phyloP scores from a whole-genome alignment of 2,797 vertebrate genomes.

The Phrynocephalus guinanensis region DNA sequence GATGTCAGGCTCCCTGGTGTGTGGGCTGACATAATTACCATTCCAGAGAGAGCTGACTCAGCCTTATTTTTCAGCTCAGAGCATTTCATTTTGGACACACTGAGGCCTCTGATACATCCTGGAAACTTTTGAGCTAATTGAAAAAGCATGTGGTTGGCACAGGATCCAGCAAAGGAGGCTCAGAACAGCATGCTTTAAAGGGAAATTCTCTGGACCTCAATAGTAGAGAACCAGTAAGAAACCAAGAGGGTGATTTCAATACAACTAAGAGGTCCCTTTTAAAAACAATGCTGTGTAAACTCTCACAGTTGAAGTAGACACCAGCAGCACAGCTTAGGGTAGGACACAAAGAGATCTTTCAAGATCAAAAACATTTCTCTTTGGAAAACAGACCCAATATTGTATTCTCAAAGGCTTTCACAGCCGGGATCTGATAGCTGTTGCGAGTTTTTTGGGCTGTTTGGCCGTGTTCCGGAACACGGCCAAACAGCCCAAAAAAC shows the following conservation, averaged over 20 bases:
- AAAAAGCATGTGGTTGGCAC: slow-evolving; percentile 31
- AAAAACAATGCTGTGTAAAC: neutral
- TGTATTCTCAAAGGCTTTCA: too few relatives aligned
- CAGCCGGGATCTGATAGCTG: too few relatives aligned
- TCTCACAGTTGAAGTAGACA: neutral
- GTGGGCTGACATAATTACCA: slow-evolving; percentile 14
- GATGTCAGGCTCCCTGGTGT: slow-evolving; percentile 34
- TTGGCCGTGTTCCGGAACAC: too few relatives aligned
- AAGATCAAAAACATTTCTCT: neutral
- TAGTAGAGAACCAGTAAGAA: neutral
- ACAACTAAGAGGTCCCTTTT: neutral
- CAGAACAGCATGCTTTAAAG: neutral
- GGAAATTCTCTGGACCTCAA: neutral
- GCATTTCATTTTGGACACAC: slow-evolving; percentile 14
- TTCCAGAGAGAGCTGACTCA: slow-evolving; percentile 7
- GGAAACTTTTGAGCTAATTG: slow-evolving; percentile 42
- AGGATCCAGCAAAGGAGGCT: neutral
- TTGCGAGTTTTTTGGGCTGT: too few relatives aligned
- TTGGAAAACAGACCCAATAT: too few relatives aligned
- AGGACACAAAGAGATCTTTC: neutral
- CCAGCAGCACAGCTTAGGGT: neutral
- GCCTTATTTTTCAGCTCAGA: slow-evolving; percentile 1
- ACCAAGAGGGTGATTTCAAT: neutral
- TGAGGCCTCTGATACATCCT: slow-evolving; percentile 21
- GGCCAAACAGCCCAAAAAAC: too few relatives aligned